Percentiles rank a stretch among this genome's conserved stretches.
phyloP scores from a whole-genome alignment of 2,888 invertebrate species.

The Drosophila cyrtoloma region DNA sequence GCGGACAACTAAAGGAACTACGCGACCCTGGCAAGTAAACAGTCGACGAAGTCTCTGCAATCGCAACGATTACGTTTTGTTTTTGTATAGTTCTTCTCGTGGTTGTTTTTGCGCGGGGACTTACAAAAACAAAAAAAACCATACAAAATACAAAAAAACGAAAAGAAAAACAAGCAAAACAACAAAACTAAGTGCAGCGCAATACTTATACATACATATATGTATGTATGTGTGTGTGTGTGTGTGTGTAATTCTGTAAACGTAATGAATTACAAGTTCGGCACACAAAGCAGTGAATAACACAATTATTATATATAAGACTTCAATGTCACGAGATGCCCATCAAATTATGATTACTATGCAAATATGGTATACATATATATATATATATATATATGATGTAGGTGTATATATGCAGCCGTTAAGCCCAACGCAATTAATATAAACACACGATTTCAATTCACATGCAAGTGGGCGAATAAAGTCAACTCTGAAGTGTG shows the following conservation, averaged over 20 bases:
- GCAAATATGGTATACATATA: constrained; percentile 14
- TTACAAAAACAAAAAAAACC: constrained; percentile 12
- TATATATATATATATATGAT: background rate
- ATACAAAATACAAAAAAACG: background rate
- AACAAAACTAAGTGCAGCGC: constrained; percentile 32
- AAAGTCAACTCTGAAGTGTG: constrained; percentile 21
- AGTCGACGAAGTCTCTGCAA: constrained; percentile 26
- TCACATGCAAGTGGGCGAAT: constrained; percentile 17
- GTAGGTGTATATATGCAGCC: background rate
- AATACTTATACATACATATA: background rate
- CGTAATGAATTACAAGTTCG: constrained; percentile 31
- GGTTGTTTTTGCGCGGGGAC: constrained; percentile 40
- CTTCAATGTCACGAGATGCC: constrained; percentile 19
- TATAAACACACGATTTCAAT: constrained; percentile 18
- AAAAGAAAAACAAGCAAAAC: constrained; percentile 23
- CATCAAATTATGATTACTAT: constrained; percentile 15
- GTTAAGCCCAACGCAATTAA: constrained; percentile 5
- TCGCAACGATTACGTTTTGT: constrained; percentile 47
- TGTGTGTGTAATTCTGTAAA: constrained; percentile 19
- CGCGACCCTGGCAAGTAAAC: constrained; percentile 25
- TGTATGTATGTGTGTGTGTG: background rate
- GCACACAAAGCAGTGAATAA: constrained; percentile 18
- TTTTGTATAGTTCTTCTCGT: constrained; percentile 28
- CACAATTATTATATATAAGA: constrained; percentile 23
- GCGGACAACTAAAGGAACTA: constrained; percentile 59